Conservation (phyloP, 2,888 invertebrate genomes). For the Homarus gammarus region DNA sequence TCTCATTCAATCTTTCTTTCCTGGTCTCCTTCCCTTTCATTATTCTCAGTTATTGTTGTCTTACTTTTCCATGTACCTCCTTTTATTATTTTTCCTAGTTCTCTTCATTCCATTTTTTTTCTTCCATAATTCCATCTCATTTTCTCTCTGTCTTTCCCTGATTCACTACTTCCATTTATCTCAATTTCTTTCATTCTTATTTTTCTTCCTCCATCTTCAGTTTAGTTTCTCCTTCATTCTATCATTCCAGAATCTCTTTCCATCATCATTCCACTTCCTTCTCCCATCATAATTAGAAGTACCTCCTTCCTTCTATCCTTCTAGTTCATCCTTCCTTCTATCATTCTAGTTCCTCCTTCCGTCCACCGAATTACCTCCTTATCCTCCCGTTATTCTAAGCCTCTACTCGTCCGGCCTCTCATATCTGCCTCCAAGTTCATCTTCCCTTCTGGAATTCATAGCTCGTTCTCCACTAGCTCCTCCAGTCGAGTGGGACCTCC, state of each 20-base stretch:
- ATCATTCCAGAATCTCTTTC: background rate
- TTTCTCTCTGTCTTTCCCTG: too few relatives aligned
- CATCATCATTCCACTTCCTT: background rate
- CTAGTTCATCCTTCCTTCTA: background rate
- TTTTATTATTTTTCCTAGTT: too few relatives aligned
- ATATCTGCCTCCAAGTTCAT: background rate
- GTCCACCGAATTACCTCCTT: background rate
- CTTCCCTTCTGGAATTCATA: background rate
- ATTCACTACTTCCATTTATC: too few relatives aligned
- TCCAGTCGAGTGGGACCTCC: background rate
- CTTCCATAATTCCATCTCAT: too few relatives aligned
- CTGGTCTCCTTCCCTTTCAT: too few relatives aligned
- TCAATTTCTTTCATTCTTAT: too few relatives aligned
- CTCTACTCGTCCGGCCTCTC: too few relatives aligned
- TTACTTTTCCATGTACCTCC: too few relatives aligned
- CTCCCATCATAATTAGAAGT: background rate
- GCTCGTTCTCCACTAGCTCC: background rate
- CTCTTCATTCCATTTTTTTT: too few relatives aligned
- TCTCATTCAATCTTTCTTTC: too few relatives aligned
- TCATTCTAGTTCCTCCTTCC: background rate
- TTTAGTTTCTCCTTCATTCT: background rate
- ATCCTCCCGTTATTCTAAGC: background rate
- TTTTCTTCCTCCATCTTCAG: background rate
- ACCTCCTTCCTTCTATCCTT: background rate
- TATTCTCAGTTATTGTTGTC: too few relatives aligned